Evolutionary conservation across 2,113 vertebrate species (phyloP).

Genomic region (Uropsilus gracilis): DNA sequence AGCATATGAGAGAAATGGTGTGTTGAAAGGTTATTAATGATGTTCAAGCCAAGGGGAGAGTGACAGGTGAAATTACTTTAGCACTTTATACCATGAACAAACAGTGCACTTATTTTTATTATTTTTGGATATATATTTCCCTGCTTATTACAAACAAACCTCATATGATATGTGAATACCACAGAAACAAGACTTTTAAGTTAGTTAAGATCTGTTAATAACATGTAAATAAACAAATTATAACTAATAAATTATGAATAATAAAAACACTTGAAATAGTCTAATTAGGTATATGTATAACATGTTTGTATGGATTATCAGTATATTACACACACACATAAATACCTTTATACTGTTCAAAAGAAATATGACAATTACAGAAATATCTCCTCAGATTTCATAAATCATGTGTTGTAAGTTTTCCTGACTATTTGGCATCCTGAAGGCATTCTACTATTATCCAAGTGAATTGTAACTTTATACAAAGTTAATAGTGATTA

Average conservation of each 20-base stretch:
- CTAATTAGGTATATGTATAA: neutral
- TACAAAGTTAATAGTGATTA: neutral
- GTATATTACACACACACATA: neutral
- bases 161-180: neutral
- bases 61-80: neutral
- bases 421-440: neutral
- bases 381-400: neutral
- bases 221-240: neutral
- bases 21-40: constrained; percentile 42
- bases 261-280: neutral
- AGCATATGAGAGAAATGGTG: neutral
- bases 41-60: neutral
- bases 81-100: neutral
- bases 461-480: neutral
- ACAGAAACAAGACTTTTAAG: neutral
- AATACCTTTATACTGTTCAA: neutral
- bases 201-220: neutral
- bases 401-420: neutral
- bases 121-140: neutral
- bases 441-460: neutral
- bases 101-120: neutral
- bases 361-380: neutral
- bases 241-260: too few species aligned
- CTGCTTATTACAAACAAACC: neutral
- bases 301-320: neutral